phyloP scores from a whole-genome alignment of 2,888 invertebrate species.

The Drosophila maculinotata region DNA sequence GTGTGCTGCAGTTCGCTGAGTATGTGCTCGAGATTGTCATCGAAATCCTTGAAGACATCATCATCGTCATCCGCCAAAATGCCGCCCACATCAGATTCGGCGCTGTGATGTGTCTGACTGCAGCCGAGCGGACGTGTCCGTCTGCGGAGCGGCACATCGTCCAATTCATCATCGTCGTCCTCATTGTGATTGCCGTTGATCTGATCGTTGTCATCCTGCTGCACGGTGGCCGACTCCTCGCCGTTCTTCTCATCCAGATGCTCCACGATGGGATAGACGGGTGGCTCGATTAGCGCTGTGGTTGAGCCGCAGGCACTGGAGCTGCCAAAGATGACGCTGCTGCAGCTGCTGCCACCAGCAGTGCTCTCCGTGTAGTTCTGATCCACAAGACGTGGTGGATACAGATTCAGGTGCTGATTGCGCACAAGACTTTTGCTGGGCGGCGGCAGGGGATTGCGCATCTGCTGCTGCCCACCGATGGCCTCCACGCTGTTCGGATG shows the following conservation, averaged over 20 bases:
- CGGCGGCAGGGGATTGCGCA: conserved; percentile 90
- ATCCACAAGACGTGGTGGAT: conserved; percentile 84
- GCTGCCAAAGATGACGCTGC: conserved; percentile 78
- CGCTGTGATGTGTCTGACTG: conserved; percentile 74
- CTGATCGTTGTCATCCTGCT: conserved; percentile 2
- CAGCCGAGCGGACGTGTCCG: conserved; percentile 72
- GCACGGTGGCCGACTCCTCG: conserved; percentile 86
- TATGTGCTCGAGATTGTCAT: conserved; percentile 81
- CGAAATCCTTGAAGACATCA: conserved; percentile 81
- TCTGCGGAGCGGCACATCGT: conserved; percentile 65
- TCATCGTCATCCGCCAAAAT: conserved; percentile 75
- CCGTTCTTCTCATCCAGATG: conserved; percentile 90
- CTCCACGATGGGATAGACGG: conserved; percentile 92
- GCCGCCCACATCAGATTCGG: conserved; percentile 80
- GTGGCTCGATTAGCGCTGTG: conserved; percentile 81
- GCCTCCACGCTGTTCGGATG: conserved; percentile 93
- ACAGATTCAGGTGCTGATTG: conserved; percentile 90
- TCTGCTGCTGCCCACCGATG: conserved; percentile 87
- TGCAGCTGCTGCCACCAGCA: conserved; percentile 58
- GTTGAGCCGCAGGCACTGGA: conserved; percentile 77
- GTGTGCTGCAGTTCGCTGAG: conserved; percentile 77
- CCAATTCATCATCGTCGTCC: conserved; percentile 80
- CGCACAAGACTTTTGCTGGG: conserved; percentile 90
- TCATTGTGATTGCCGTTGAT: conserved; percentile 86
- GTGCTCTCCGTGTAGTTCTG: conserved; percentile 68